phyloP scores from a whole-genome alignment of 2,888 invertebrate genomes.

The Galerucella calmariensis region DNA sequence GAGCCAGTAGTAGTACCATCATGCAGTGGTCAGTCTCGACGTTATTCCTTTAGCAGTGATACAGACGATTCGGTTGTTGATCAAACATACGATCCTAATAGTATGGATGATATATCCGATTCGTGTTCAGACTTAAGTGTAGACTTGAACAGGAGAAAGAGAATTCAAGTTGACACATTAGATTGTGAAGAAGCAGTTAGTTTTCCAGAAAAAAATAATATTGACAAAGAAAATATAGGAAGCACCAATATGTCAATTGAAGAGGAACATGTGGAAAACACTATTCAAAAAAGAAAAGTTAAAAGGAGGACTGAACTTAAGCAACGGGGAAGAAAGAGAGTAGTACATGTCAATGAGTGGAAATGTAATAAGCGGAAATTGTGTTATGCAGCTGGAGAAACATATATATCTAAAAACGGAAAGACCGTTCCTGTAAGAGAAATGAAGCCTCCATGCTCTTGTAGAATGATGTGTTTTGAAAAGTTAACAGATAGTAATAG shows the following conservation, averaged over 20 bases:
- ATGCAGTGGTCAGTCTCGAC: too few species aligned
- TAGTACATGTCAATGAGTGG: not conserved
- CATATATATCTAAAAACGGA: not conserved
- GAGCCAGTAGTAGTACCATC: too few species aligned
- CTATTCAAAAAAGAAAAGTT: too few species aligned
- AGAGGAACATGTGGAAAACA: too few species aligned
- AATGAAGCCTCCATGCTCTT: constrained; percentile 9
- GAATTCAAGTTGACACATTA: constrained; percentile 4
- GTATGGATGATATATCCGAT: constrained; percentile 18
- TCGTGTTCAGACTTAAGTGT: constrained; percentile 9
- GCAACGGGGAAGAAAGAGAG: not conserved
- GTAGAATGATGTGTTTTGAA: constrained; percentile 4
- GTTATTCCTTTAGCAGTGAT: too few species aligned
- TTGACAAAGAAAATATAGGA: too few species aligned
- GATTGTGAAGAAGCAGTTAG: constrained; percentile 17
- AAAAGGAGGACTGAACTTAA: too few species aligned
- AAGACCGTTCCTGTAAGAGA: constrained; percentile 11
- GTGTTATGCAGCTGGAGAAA: not conserved
- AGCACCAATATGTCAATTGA: too few species aligned
- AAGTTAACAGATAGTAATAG: not conserved
- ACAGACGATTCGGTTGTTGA: too few species aligned
- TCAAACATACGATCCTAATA: constrained; percentile 4
- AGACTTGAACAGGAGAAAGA: constrained; percentile 8
- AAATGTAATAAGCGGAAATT: not conserved
- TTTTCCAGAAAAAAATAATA: too few species aligned